phyloP scores from a whole-genome alignment of 1,140 invertebrate species.

The Zaprionus camerounensis region DNA sequence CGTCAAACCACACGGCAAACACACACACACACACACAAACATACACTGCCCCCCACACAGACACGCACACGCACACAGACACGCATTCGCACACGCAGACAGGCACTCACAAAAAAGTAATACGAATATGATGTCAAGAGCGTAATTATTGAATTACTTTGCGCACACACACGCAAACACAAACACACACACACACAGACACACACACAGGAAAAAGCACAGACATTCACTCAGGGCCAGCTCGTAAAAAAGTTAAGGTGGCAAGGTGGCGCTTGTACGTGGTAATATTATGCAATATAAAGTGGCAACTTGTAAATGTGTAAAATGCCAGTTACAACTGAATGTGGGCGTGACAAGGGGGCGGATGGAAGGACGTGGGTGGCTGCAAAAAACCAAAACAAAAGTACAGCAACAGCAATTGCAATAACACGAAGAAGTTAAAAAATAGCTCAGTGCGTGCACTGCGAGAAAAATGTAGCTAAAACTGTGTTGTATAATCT shows the following conservation, averaged over 20 bases:
- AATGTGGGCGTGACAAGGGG: slow-evolving; percentile 13
- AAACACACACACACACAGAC: slow-evolving; percentile 20
- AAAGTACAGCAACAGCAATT: slow-evolving; percentile 39
- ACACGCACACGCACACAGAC: slow-evolving; percentile 15
- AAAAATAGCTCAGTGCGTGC: slow-evolving; percentile 6
- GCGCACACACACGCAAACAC: slow-evolving; percentile 34
- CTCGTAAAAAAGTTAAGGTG: slow-evolving; percentile 54
- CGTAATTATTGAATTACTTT: slow-evolving; percentile 78
- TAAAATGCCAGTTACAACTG: slow-evolving; percentile 64
- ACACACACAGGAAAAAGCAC: slow-evolving; percentile 10
- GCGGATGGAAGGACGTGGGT: not conserved
- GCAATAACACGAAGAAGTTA: slow-evolving; percentile 35
- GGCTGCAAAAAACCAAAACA: slow-evolving; percentile 50
- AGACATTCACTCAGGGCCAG: slow-evolving; percentile 35
- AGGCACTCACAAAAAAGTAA: slow-evolving; percentile 51
- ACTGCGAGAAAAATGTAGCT: not conserved
- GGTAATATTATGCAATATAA: slow-evolving; percentile 70
- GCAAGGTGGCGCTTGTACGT: slow-evolving; percentile 53
- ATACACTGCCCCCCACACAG: not conserved
- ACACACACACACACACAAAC: slow-evolving; percentile 12
- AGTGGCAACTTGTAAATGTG: slow-evolving; percentile 67
- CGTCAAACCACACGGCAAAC: slow-evolving; percentile 19
- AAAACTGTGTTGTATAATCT: not conserved
- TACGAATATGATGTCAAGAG: slow-evolving; percentile 78
- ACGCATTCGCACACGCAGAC: slow-evolving; percentile 1